phyloP scores from a whole-genome alignment of 2,797 vertebrate species.

The Decapterus maruadsi region DNA sequence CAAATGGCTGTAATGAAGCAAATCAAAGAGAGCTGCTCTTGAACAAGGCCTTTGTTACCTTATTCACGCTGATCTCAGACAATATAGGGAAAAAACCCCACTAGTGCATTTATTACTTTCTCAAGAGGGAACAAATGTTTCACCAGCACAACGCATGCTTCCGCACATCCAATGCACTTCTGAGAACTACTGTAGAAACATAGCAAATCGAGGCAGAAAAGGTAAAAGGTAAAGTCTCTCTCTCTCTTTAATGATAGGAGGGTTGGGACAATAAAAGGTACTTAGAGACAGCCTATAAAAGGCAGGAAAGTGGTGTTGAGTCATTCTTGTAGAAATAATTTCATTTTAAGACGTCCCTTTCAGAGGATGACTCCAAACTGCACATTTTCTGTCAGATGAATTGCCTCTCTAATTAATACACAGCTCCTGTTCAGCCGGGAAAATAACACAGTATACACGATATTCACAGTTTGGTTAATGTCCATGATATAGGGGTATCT shows the following conservation, averaged over 20 bases:
- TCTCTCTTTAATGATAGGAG: not conserved
- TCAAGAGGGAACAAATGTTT: constrained; percentile 22
- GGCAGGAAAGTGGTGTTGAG: not conserved
- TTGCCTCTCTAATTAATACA: not conserved
- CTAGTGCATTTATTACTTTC: constrained; percentile 18
- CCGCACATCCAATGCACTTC: not conserved
- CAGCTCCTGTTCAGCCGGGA: not conserved
- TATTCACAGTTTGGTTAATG: not conserved
- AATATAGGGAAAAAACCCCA: constrained; percentile 5
- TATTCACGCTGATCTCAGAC: constrained; percentile 24
- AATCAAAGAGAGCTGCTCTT: constrained; percentile 40
- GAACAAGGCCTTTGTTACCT: constrained; percentile 25
- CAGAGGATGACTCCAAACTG: not conserved
- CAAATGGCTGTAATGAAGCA: constrained; percentile 52
- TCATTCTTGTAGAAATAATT: not conserved
- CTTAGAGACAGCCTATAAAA: not conserved
- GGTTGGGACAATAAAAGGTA: not conserved
- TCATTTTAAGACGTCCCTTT: not conserved
- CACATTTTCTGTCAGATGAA: not conserved
- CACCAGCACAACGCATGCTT: not conserved
- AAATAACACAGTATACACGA: no score
- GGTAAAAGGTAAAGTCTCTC: not conserved
- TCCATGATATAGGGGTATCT: not conserved
- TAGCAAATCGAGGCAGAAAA: not conserved
- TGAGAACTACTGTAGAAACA: constrained; percentile 1